Conservation (phyloP, 2,888 invertebrate genomes). For the Aphidius colemani region DNA sequence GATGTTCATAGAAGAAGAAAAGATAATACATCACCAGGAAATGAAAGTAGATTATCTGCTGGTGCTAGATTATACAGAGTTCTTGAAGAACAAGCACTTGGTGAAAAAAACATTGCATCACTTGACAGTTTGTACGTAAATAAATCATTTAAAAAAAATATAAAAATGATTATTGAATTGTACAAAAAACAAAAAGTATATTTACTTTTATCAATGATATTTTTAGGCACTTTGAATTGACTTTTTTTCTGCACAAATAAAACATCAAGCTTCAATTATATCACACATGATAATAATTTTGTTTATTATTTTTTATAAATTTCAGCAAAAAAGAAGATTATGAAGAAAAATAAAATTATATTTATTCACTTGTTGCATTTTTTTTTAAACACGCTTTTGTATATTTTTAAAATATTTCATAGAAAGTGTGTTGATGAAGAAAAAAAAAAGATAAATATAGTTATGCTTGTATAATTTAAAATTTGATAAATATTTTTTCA, state of each 20-base stretch:
- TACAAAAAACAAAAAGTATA: neutral
- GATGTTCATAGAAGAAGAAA: slow-evolving; percentile 42
- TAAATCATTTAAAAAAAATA: slow-evolving; percentile 18
- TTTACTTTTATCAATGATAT: neutral
- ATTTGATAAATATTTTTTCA: slow-evolving; percentile 51
- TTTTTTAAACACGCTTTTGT: slow-evolving; percentile 20
- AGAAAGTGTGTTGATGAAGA: neutral
- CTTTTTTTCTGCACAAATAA: neutral
- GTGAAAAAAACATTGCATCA: slow-evolving; percentile 49
- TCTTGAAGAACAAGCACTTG: slow-evolving; percentile 56
- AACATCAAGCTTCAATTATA: neutral
- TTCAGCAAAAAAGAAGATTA: neutral
- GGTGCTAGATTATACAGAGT: slow-evolving; percentile 57
- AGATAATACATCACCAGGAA: slow-evolving; percentile 43
- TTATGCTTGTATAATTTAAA: neutral
- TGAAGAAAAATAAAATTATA: neutral
- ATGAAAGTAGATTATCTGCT: slow-evolving; percentile 50
- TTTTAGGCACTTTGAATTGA: neutral
- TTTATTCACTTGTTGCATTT: neutral
- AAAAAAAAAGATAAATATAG: neutral
- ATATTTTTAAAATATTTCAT: neutral
- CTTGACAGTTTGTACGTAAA: slow-evolving; percentile 49
- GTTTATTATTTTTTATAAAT: neutral
- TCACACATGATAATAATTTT: neutral
- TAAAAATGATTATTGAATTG: neutral